phyloP scores from a whole-genome alignment of 2,888 invertebrate genomes.

The Athetis lepigone region DNA sequence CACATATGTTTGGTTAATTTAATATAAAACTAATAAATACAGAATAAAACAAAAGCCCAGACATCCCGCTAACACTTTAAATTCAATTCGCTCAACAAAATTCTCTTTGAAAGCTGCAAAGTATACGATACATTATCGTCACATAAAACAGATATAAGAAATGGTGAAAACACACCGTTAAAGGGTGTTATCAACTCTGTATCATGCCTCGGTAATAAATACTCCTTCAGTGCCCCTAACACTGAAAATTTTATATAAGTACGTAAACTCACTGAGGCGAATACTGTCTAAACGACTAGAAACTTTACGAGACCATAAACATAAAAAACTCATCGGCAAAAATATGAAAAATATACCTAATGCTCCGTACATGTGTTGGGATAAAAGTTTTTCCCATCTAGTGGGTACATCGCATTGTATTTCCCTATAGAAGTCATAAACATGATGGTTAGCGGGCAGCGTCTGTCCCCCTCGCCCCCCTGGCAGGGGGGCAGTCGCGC shows the following conservation, averaged over 20 bases:
- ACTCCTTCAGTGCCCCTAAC: constrained; percentile 70
- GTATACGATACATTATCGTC: constrained; percentile 19
- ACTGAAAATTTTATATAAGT: constrained; percentile 81
- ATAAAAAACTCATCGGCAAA: constrained; percentile 88
- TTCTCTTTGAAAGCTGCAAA: constrained; percentile 8
- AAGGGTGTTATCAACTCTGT: constrained; percentile 66
- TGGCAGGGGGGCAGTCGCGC: constrained; percentile 48
- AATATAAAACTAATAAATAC: too few species aligned
- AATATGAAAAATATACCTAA: constrained; percentile 88
- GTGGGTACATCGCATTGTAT: constrained; percentile 81
- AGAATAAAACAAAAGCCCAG: not conserved
- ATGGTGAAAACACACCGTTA: constrained; percentile 56
- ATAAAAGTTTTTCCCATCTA: constrained; percentile 88
- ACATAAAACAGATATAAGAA: constrained; percentile 52
- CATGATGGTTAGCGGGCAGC: constrained; percentile 81
- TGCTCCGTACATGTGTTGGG: constrained; percentile 80
- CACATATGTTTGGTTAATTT: too few species aligned
- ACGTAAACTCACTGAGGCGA: constrained; percentile 78
- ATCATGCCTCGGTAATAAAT: constrained; percentile 76
- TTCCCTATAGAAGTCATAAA: constrained; percentile 90
- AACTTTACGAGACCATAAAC: constrained; percentile 87
- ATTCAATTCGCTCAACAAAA: constrained; percentile 3
- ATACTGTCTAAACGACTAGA: constrained; percentile 85
- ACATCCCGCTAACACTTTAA: not conserved
- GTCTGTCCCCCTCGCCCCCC: constrained; percentile 50